Conservation (phyloP, 2,113 vertebrate genomes). For the Alaudala cheleensis region DNA sequence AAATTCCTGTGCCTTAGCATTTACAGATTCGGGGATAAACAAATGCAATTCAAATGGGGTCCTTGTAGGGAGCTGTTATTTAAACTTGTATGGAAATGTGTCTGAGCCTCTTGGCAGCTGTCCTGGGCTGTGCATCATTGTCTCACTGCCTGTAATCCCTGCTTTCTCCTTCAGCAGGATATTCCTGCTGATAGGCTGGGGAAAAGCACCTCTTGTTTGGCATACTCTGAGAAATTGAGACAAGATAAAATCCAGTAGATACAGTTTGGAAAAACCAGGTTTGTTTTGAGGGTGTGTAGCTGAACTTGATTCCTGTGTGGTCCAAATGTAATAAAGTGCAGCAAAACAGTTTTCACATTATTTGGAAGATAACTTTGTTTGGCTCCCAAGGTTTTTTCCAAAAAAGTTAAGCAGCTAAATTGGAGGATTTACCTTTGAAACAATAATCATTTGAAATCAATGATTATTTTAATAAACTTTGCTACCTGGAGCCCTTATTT, state of each 20-base stretch:
- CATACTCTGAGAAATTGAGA: neutral
- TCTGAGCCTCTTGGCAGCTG: neutral
- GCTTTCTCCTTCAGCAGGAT: neutral
- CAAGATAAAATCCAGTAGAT: neutral
- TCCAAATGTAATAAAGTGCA: neutral
- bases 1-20: rapidly evolving
- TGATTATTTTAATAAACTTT: neutral
- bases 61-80: neutral
- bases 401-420: neutral
- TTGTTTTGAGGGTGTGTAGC: neutral
- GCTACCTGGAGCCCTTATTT: neutral
- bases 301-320: neutral
- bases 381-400: neutral
- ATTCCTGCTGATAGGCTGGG: neutral
- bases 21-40: neutral
- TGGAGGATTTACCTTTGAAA: neutral
- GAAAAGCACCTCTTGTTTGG: neutral
- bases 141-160: neutral
- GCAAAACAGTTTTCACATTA: neutral
- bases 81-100: neutral
- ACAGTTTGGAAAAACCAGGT: neutral
- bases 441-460: neutral
- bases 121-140: neutral
- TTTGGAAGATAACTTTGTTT: neutral
- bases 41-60: neutral